Evolutionary conservation across 2,888 invertebrate species (phyloP), one percentile per base, ranked within the genome.

Genomic region (Pseudococcus viburni): DNA sequence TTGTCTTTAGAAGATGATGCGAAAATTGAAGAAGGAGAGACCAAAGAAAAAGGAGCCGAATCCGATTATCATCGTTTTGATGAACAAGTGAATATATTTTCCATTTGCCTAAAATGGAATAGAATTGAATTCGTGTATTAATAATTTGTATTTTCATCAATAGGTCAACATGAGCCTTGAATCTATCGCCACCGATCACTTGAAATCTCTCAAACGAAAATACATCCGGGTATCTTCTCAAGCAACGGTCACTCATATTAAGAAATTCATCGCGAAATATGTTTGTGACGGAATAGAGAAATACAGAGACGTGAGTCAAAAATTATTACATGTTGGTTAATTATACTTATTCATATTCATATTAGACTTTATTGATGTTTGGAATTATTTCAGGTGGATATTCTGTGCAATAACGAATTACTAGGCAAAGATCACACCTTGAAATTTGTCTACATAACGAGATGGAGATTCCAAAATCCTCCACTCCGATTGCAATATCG

Each of bases 351-450:
- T 33, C 3, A 3, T 33, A 33, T 3, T 33, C 26, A 33, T 33
- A 33, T 33, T n/a, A n/a, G n/a, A 46, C 46, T 46, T 46, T 12
- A 46, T 46, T 46, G 15, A 77, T 89, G 83, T 59, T 19, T 33
- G 4, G 26, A 33, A 33, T 12, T 73, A 73, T 85, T 94, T 83
- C 93, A 98, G 97, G 96, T 99, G 92, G 99, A 99, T 93, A 97
- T 99, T 91, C 93, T 99, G 92, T 99, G 99, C 94, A 99, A 99
- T 93, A 97, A 99, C 91, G 99, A 99, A 93, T 93, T 99, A 90
- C 93, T 99, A 91, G 99, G 99, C 89, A 99, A 99, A 92, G 99
- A 99, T 92, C 99, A 99, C 92, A 99, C 99, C 86, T 93, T 99
- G 90, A 99, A 99, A 93, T 99, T 99, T 93, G 98, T 99, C 51